These are phyloP conservation scores for Eulemur rubriventer DNA, from an alignment of 2,797 vertebrate genomes.

Conservation along the genomic window DNA sequence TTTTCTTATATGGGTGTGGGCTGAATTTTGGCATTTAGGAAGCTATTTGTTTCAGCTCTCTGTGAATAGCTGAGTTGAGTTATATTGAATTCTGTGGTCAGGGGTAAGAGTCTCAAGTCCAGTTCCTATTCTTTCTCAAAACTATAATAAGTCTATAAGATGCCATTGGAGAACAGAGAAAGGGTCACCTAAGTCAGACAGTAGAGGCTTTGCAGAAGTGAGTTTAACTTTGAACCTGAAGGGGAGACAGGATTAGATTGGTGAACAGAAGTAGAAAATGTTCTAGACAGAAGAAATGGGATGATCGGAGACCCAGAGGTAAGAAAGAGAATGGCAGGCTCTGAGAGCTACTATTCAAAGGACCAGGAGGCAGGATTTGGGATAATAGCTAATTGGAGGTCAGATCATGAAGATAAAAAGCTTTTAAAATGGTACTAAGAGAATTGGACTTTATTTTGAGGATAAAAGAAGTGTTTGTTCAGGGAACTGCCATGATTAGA, in stretches of 20 bases:
- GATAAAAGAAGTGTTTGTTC: neutral
- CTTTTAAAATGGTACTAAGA: neutral
- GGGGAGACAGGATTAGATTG: neutral
- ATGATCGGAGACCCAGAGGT: neutral
- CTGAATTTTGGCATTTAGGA: neutral
- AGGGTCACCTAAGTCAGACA: neutral
- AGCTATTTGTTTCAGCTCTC: neutral
- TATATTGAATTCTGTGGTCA: neutral
- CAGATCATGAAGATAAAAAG: neutral
- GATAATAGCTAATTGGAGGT: neutral
- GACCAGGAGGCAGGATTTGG: neutral
- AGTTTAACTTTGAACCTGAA: neutral
- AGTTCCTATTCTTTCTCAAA: neutral
- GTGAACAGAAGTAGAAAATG: neutral
- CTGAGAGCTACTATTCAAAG: neutral
- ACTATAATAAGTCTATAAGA: neutral
- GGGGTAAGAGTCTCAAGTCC: neutral
- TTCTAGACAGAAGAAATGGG: neutral
- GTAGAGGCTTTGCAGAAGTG: neutral
- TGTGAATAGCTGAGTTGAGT: neutral
- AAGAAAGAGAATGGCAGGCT: neutral
- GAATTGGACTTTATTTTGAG: conserved; percentile 23
- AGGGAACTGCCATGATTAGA: neutral
- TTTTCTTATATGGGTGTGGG: neutral
- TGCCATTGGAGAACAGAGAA: neutral